A percentile compares a stretch with the other conserved stretches of the same genome.
These are phyloP conservation scores for Chrysodeixis includens DNA, from an alignment of 2,888 invertebrate genomes.

Conservation along the genomic window DNA sequence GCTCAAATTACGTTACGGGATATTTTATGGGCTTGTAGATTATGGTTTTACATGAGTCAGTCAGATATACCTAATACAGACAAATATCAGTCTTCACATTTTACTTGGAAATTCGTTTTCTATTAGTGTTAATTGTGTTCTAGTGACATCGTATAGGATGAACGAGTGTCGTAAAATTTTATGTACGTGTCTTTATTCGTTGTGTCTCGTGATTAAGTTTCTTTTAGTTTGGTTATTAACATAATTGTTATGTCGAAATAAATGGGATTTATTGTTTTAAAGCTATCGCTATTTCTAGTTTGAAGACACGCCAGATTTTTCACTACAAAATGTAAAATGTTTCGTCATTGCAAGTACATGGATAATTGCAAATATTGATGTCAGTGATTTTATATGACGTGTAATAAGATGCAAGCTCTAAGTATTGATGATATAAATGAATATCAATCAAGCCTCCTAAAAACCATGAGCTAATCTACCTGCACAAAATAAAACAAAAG, in stretches of 20 bases:
- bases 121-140: slow-evolving; percentile 56
- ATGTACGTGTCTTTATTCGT: slow-evolving; percentile 52
- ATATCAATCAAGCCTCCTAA: no score
- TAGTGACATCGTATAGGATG: slow-evolving; percentile 46
- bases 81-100: slow-evolving; percentile 41
- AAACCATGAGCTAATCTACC: not conserved
- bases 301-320: no score
- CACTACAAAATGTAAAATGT: no score
- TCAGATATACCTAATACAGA: slow-evolving; percentile 31
- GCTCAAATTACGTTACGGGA: not conserved
- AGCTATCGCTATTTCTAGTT: not conserved
- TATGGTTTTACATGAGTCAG: not conserved
- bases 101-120: slow-evolving; percentile 55
- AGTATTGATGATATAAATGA: no score
- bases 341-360: no score
- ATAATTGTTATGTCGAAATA: slow-evolving; percentile 35
- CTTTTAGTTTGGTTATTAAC: slow-evolving; percentile 46
- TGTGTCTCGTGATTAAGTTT: slow-evolving; percentile 44
- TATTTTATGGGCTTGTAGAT: not conserved
- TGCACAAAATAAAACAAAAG: slow-evolving; percentile 24
- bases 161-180: slow-evolving; percentile 56
- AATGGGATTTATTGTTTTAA: not conserved
- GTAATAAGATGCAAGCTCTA: no score
- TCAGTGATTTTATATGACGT: no score
- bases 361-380: no score